These are phyloP conservation scores for Philereme vetulata DNA, from an alignment of 2,888 invertebrate genomes.

Conservation along the genomic window DNA sequence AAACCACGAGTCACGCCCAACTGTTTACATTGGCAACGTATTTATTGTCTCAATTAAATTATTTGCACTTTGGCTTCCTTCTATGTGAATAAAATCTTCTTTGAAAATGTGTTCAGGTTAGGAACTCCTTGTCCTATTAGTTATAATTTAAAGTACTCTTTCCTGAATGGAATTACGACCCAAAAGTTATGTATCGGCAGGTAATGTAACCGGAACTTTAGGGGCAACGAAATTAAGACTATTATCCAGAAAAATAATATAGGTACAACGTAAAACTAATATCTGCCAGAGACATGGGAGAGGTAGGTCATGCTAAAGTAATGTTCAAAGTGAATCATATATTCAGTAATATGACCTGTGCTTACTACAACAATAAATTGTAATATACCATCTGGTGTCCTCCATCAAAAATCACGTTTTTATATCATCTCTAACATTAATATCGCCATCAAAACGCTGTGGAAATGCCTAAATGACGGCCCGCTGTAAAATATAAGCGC, in stretches of 20 bases:
- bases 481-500: constrained; percentile 74
- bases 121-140: too few relatives aligned
- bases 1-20: constrained; percentile 70
- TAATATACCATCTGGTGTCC: constrained; percentile 63
- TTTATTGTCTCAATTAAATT: constrained; percentile 61
- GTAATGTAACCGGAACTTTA: too few relatives aligned
- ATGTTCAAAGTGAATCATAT: background rate
- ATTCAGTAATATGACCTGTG: constrained; percentile 54
- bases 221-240: too few relatives aligned
- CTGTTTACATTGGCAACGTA: constrained; percentile 68
- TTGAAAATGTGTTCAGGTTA: background rate
- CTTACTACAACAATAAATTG: constrained; percentile 65
- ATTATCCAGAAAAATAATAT: too few relatives aligned
- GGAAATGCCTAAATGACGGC: constrained; percentile 71
- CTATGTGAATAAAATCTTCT: background rate
- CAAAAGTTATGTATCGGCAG: too few relatives aligned
- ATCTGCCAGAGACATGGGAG: too few relatives aligned
- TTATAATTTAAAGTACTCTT: too few relatives aligned
- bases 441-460: constrained; percentile 73
- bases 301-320: too few relatives aligned
- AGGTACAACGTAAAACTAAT: too few relatives aligned
- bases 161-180: too few relatives aligned
- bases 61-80: constrained; percentile 51
- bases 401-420: constrained; percentile 75
- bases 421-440: constrained; percentile 73